Base-by-base conservation (phyloP, 1,140 invertebrate species). In the Drosophila malerkotliana region DNA sequence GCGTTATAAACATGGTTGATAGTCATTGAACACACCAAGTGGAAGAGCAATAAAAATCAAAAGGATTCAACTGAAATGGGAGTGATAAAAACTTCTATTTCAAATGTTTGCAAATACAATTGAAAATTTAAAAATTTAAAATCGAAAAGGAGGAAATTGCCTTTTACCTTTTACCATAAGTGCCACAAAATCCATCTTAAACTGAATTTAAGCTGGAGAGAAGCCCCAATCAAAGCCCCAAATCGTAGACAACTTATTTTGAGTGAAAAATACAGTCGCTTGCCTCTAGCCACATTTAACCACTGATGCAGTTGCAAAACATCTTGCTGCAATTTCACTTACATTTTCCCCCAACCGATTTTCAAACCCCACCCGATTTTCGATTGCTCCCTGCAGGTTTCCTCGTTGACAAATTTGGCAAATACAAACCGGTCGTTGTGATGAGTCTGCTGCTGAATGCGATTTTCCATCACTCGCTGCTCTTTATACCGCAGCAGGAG, bases 351-450 rank as follows among this genome's bases (percentile, higher is more conserved):
- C 15, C 24, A 44, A 39, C 1, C 24, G 14, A 41, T 48, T 62
- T 55, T 15, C 34, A 10, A 67, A 7, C 62, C 18, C 59, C 12
- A 18, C 18, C 18, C 18, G 18, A 18, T 28, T 32, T 57, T 14
- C n/a, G 14, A 18, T 18, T 18, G 15, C 24, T 44, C 45, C 26
- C 24, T 72, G 39, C 66, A 95, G 95, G 96, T 77, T 96, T 96
- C 92, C 91, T 96, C 63, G 96, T 96, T 67, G 96, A 97, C 91
- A 96, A 95, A 92, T 95, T 96, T 84, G 96, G 96, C 47, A 95
- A 96, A 91, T 97, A 96, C 83, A 96, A 96, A 88, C 94, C 94
- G 4, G 95, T 97, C 12, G 94, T 96, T 41, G 94, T 96, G 75
- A 93, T 95, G 59, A 94, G 95, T 63, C 93, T 96, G 51, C 93